A percentile compares a stretch with the other conserved stretches of the same genome.
Evolutionary conservation across 2,888 invertebrate species (phyloP).

Genomic region (Trichopria drosophilae): DNA sequence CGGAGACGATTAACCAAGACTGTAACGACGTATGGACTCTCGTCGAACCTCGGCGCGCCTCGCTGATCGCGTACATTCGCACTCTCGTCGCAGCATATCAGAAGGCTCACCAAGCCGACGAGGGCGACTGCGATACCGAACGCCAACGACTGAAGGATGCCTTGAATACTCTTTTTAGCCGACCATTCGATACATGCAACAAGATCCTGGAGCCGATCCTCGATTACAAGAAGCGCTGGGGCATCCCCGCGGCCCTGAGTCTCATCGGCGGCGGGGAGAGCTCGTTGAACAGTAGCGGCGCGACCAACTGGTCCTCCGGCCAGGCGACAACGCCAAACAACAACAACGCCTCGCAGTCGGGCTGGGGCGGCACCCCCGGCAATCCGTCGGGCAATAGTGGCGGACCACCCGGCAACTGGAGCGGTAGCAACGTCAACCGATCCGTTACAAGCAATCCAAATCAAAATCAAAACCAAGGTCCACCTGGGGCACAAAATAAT

Average conservation of each 20-base stretch:
- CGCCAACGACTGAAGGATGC: constrained; percentile 46
- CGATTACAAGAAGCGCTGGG: constrained; percentile 61
- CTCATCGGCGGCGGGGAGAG: constrained; percentile 81
- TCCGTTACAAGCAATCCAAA: constrained; percentile 40
- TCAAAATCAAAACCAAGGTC: constrained; percentile 50
- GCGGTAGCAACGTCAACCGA: constrained; percentile 20
- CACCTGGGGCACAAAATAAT: constrained; percentile 48
- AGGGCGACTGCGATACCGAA: constrained; percentile 35
- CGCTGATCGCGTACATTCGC: constrained; percentile 40
- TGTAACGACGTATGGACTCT: constrained; percentile 33
- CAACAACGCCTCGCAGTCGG: constrained; percentile 63
- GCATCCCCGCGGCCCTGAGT: constrained; percentile 66
- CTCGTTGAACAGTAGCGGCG: constrained; percentile 71
- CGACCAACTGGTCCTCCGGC: constrained; percentile 78
- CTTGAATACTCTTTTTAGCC: constrained; percentile 41
- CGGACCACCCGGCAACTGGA: constrained; percentile 50
- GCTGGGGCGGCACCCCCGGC: constrained; percentile 61
- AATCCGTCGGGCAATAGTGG: constrained; percentile 48
- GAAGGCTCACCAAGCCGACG: constrained; percentile 38
- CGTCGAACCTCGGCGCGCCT: constrained; percentile 33
- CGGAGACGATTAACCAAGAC: constrained; percentile 22
- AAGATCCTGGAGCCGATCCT: constrained; percentile 36
- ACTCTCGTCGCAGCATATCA: constrained; percentile 41
- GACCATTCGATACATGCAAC: constrained; percentile 21
- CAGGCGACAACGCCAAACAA: constrained; percentile 67